Conservation (phyloP, 2,797 vertebrate species). For the Myotis vivesi region DNA sequence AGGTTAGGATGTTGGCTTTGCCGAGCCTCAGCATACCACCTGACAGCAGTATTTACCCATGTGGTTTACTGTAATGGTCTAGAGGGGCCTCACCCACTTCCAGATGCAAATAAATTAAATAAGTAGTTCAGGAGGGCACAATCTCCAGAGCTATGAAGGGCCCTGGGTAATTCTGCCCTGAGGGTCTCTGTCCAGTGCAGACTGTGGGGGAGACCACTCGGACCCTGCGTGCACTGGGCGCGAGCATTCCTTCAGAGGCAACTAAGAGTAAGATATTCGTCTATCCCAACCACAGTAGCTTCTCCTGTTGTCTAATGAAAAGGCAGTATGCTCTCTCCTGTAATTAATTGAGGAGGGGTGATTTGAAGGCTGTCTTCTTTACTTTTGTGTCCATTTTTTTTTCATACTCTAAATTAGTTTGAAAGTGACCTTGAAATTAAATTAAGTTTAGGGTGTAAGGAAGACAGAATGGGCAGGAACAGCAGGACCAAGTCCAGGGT, state of each 20-base stretch:
- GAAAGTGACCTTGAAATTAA: conserved; percentile 16
- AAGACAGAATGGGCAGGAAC: neutral
- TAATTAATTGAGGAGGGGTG: neutral
- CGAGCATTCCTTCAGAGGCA: conserved; percentile 49
- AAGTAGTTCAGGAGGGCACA: conserved; percentile 82
- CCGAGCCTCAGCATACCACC: conserved; percentile 83
- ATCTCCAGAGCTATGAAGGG: conserved; percentile 80
- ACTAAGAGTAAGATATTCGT: neutral
- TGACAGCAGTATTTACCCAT: conserved; percentile 86
- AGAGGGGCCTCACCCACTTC: conserved; percentile 86
- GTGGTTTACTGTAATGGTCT: conserved; percentile 86
- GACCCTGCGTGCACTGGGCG: neutral
- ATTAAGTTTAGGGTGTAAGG: neutral
- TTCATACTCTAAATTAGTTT: neutral
- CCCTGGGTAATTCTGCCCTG: conserved; percentile 76
- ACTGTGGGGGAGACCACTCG: conserved; percentile 55
- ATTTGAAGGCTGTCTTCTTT: conserved; percentile 70
- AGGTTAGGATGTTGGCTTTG: conserved; percentile 84
- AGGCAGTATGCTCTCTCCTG: neutral
- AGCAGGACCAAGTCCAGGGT: neutral
- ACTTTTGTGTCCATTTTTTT: conserved; percentile 47
- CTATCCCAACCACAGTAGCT: neutral
- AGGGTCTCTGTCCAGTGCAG: conserved; percentile 76
- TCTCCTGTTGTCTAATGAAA: neutral
- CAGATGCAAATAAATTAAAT: conserved; percentile 86